Base-by-base conservation (phyloP, 2,113 vertebrate species). In the Emydura subglobosa region DNA sequence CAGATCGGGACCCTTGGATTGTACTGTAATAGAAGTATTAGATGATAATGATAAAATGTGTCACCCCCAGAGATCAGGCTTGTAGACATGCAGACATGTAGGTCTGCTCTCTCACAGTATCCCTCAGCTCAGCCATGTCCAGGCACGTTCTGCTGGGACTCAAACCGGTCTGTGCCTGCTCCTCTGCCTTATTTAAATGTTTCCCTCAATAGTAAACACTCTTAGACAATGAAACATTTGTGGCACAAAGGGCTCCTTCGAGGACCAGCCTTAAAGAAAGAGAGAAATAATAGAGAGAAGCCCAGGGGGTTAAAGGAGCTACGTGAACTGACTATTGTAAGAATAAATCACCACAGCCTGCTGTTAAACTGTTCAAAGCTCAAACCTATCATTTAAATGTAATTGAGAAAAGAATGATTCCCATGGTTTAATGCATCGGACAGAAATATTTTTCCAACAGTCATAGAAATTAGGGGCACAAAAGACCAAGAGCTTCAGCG, bases 1-100 rank as follows among this genome's bases (percentile, higher is more conserved):
- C 25, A 78, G 10, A 3, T 10, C n/a, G 31, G 13, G 1, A 0
- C 3, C n/a, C 87, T 21, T 55, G 42, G 42, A 78, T 79, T 54
- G 13, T 50, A n/a, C 6, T 76, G 8, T 39, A 53, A 27, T 5
- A 82, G n/a, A 44, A 12, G 25, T 9, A 57, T 53, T 10, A 80
- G 19, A 47, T 34, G 79, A 87, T 10, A 72, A 1, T 68, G 39
- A 53, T 68, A 76, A 78, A 86, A 53, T n/a, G 7, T 42, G 80
- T 24, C 1, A 12, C 21, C 19, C 9, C 42, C 47, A 79, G 21
- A 44, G 12, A 72, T 10, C 51, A 25, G 74, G 25, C 42, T 78
- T 78, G 74, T 47, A 47, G 65, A 78, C 47, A 44, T 78, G 42
- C 24, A 47, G 47, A 47, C 24, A 12, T 6, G 24, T 42, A 44